A percentile compares a stretch with the other conserved stretches of the same genome.
These are phyloP conservation scores for rabbit (Oryctolagus cuniculus) DNA, from an alignment of 2,113 vertebrate genomes.

Conservation along the genomic window mOryCun1.1 NC_091442.1:45904501-45905000, in stretches of 20 bases:
- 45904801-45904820: slow-evolving; percentile 31
- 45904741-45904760: background rate
- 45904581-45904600: background rate
- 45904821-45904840: slow-evolving; percentile 14
- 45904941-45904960: slow-evolving; percentile 28
- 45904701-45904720: background rate
- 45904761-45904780: slow-evolving; percentile 47
- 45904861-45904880: background rate
- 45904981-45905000: background rate
- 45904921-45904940: slow-evolving; percentile 45
- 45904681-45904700: background rate
- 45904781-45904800: slow-evolving; percentile 11
- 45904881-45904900: slow-evolving; percentile 19
- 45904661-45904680: background rate
- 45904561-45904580: too few relatives aligned
- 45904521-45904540: too few relatives aligned
- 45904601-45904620: slow-evolving; percentile 12
- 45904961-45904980: background rate
- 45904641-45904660: background rate
- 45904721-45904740: background rate
- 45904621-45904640: background rate
- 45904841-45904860: slow-evolving; percentile 37
- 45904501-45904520: too few relatives aligned
- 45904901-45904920: slow-evolving; percentile 54
- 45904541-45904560: too few relatives aligned